These are phyloP conservation scores for Lepidonotus clava DNA, from an alignment of 2,888 invertebrate genomes.

Conservation along the genomic window DNA sequence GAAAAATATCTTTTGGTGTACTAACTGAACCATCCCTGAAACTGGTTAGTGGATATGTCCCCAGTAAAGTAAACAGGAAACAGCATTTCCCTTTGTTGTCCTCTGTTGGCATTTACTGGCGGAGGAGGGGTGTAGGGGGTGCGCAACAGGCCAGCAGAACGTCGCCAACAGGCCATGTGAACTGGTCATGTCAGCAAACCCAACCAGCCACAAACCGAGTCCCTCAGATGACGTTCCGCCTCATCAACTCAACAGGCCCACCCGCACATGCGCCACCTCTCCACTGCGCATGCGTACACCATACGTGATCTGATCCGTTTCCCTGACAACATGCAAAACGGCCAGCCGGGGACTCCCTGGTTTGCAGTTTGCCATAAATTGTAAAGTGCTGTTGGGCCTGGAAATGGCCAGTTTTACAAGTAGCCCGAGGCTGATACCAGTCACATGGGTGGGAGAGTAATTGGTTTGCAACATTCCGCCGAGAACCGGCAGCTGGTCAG, in stretches of 20 bases:
- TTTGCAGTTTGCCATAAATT: neutral
- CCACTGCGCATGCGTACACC: neutral
- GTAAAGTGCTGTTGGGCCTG: neutral
- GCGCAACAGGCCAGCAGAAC: too few relatives aligned
- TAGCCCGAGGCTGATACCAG: neutral
- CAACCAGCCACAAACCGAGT: neutral
- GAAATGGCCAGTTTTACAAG: neutral
- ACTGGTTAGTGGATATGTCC: too few relatives aligned
- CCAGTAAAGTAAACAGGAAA: too few relatives aligned
- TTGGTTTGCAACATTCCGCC: neutral
- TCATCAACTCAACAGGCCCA: neutral
- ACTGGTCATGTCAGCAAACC: neutral
- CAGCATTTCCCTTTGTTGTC: too few relatives aligned
- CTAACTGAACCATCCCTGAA: too few relatives aligned
- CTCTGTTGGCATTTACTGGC: too few relatives aligned
- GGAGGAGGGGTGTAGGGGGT: too few relatives aligned
- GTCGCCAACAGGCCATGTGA: too few relatives aligned
- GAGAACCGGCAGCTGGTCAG: neutral
- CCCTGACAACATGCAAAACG: neutral
- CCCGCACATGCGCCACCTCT: too few relatives aligned
- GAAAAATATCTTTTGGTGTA: too few relatives aligned
- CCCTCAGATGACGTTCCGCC: conserved; percentile 3
- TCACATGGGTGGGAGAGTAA: neutral
- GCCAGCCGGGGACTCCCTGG: neutral
- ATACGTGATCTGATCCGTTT: neutral